Conservation (phyloP, 2,797 vertebrate genomes). For the Phrynocephalus guinanensis region DNA sequence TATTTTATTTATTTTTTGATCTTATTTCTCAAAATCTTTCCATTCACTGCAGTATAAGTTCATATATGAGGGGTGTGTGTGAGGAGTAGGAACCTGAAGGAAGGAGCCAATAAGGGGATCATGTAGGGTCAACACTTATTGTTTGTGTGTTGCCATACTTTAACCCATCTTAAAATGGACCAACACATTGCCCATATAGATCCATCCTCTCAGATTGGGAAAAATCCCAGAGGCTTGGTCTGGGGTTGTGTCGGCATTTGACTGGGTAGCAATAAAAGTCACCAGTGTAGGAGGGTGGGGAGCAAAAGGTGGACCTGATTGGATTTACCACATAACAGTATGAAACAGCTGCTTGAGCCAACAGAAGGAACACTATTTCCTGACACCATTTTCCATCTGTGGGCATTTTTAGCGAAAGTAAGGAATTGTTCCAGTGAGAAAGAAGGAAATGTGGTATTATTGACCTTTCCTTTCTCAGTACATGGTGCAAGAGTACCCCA, state of each 20-base stretch:
- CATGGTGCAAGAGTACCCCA: not conserved
- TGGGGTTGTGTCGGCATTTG: not conserved
- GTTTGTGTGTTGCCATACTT: not conserved
- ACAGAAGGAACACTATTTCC: not conserved
- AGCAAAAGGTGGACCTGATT: not conserved
- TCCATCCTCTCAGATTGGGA: not conserved
- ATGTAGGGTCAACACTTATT: not conserved
- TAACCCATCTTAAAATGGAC: not conserved
- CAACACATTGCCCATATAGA: not conserved
- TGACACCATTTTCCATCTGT: not conserved
- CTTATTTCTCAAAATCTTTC: not conserved
- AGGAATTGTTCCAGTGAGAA: not conserved
- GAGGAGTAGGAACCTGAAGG: not conserved
- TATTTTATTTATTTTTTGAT: not conserved
- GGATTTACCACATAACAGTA: not conserved
- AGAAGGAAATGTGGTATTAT: not conserved
- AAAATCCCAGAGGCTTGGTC: not conserved
- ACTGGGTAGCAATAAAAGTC: not conserved
- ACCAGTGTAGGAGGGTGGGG: not conserved
- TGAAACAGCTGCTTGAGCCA: not conserved
- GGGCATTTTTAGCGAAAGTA: not conserved
- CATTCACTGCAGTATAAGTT: constrained; percentile 4
- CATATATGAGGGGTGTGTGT: not conserved
- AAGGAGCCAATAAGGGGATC: not conserved
- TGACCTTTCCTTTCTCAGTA: not conserved